A percentile compares a stretch with the other conserved stretches of the same genome.
These are phyloP conservation scores for Neosilurus mollespiculum DNA, from an alignment of 2,797 vertebrate genomes.

Conservation along the genomic window DNA sequence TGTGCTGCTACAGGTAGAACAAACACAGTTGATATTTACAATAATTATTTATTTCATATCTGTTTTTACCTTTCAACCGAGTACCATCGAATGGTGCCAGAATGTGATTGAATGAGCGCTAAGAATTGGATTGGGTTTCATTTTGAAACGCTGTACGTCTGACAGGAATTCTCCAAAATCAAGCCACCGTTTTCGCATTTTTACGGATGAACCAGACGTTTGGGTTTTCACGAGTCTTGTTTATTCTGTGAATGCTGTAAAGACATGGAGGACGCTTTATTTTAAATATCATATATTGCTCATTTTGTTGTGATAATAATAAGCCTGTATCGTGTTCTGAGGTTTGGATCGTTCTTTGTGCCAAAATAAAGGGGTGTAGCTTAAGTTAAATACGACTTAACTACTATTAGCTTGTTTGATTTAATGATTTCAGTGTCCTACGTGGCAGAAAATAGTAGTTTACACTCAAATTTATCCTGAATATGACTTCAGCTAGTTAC, in stretches of 20 bases:
- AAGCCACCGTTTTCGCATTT: background rate
- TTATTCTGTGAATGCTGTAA: background rate
- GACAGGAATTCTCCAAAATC: background rate
- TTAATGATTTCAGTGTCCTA: background rate
- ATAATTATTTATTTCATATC: slow-evolving; percentile 6
- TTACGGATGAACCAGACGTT: background rate
- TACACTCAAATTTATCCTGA: background rate
- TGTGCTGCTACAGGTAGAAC: background rate
- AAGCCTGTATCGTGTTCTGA: slow-evolving; percentile 46
- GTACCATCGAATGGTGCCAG: background rate
- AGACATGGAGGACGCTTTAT: background rate
- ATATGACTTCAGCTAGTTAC: background rate
- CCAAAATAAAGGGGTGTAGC: background rate
- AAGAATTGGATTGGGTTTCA: background rate
- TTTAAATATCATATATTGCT: slow-evolving; percentile 25
- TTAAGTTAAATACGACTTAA: background rate
- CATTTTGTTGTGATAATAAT: background rate
- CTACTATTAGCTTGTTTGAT: background rate
- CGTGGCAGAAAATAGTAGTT: background rate
- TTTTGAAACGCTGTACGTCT: background rate
- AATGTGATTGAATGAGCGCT: background rate
- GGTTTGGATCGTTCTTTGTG: background rate
- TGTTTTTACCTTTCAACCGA: background rate
- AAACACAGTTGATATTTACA: background rate
- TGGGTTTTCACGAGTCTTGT: background rate